A percentile compares a stretch with the other conserved stretches of the same genome.
Conservation (phyloP, 2,113 vertebrate species). For the Felis catus region F.catus_Fca126_mat1.0 CM031420.1:151578001-151578500, state of each 20-base stretch:
- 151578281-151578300: not conserved
- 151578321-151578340: constrained; percentile 15
- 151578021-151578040: not conserved
- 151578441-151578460: constrained; percentile 56
- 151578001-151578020: not conserved
- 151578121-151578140: not conserved
- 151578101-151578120: not conserved
- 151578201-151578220: not conserved
- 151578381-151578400: constrained; percentile 45
- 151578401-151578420: constrained; percentile 53
- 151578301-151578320: not conserved
- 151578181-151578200: not conserved
- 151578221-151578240: not conserved
- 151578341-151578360: not conserved
- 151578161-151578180: not conserved
- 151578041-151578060: not conserved
- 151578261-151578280: not conserved
- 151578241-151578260: not conserved
- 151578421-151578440: constrained; percentile 53
- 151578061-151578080: not conserved
- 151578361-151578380: constrained; percentile 8
- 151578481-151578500: constrained; percentile 18
- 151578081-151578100: not conserved
- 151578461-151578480: constrained; percentile 51
- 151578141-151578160: not conserved